These are phyloP conservation scores for Drosophila miranda DNA, from an alignment of 1,140 invertebrate species.

Conservation along the genomic window DNA sequence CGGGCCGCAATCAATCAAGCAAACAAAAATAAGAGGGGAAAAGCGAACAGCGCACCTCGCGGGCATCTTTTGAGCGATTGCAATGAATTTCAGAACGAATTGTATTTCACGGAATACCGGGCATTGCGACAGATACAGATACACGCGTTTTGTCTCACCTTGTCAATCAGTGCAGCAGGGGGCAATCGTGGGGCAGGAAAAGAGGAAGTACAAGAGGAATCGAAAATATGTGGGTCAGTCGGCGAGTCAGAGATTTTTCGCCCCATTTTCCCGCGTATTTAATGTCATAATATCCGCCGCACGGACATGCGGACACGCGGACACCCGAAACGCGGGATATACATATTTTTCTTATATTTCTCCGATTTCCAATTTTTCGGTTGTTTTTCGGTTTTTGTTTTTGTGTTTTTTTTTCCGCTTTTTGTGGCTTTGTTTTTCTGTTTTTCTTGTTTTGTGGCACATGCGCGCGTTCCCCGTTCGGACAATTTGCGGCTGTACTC, in stretches of 20 bases:
- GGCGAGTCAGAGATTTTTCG: too few relatives aligned
- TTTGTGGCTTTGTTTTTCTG: slow-evolving; percentile 23
- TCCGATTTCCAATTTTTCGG: slow-evolving; percentile 30
- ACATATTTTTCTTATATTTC: slow-evolving; percentile 28
- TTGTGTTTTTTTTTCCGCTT: slow-evolving; percentile 25
- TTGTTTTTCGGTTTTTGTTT: slow-evolving; percentile 12
- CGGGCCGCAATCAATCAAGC: slow-evolving; percentile 66
- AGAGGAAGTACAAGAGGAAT: background rate
- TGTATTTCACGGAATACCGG: slow-evolving; percentile 36
- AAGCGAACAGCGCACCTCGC: background rate
- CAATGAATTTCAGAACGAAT: slow-evolving; percentile 35
- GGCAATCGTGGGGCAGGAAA: too few relatives aligned
- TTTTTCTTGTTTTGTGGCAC: slow-evolving; percentile 50
- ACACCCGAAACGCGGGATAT: background rate
- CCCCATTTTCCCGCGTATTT: slow-evolving; percentile 30
- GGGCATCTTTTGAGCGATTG: slow-evolving; percentile 24
- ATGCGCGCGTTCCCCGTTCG: slow-evolving; percentile 60
- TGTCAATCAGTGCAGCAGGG: slow-evolving; percentile 44
- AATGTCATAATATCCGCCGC: slow-evolving; percentile 26
- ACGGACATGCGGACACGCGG: background rate
- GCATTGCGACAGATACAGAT: slow-evolving; percentile 22
- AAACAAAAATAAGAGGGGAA: slow-evolving; percentile 18
- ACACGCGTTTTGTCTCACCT: slow-evolving; percentile 50
- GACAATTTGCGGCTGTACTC: slow-evolving; percentile 63
- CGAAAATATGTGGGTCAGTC: slow-evolving; percentile 37